Evolutionary conservation across 2,113 vertebrate species (phyloP), one percentile per base, ranked within the genome.

Genomic region (sheep (Ovis aries)): DNA sequence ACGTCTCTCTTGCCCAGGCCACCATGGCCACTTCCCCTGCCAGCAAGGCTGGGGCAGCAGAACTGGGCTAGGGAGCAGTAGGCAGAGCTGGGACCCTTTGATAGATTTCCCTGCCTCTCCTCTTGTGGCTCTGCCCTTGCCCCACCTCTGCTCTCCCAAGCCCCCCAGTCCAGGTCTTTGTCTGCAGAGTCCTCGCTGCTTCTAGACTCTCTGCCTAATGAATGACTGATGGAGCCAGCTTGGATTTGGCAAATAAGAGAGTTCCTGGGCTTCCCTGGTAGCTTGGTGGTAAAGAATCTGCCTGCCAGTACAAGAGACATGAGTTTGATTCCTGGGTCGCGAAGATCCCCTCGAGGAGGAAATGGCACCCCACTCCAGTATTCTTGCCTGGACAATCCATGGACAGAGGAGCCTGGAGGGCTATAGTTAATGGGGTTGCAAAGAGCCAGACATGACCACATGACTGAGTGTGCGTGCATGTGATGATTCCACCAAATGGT

Each of bases 1-100:
- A 98, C 98, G 98, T 98, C 98, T 98, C 97, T 97, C 96, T 98
- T 90, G 87, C 96, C 96, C 96, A 90, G 84, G 94, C 95, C 96
- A 86, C 88, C 36, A 15, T 21, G 92, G 95, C 77, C 90, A 60
- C 88, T 83, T 83, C 67, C 83, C 90, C 17, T 0, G n/a, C 86
- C 27, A 7, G 88, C 96, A 94, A 55, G 78, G 83, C 80, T 45
- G 45, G 55, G 94, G 83, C 29, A 2, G 43, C 33, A 29, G 45
- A 55, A 29, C 17, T 33, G 91, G 50, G 45, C 67, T 33, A 5
- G 86, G 78, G 83, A 60, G 89, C 86, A 84, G 84, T 27, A 19
- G 57, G 53, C 12, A 40, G 33, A 5, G 0, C 89, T 52, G 29
- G 25, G 36, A 25, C 45, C 71, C 48, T 7, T 9, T 5, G 0